Evolutionary conservation across 2,113 vertebrate species (phyloP).

Genomic region (Zosterops pallidus): DNA sequence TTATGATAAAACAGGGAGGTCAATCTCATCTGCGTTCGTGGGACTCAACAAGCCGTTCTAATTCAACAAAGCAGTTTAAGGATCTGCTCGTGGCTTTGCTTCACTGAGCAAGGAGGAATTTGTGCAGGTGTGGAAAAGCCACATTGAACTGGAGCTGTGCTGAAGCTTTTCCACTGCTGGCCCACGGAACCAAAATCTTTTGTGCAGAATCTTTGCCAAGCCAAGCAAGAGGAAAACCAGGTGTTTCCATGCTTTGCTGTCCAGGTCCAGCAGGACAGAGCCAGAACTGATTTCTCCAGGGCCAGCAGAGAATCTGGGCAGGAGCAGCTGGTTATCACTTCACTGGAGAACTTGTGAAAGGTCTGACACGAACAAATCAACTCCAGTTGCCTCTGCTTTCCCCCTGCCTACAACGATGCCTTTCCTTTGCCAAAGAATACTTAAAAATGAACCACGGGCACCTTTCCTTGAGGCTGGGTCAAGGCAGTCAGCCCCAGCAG

Average conservation of each 20-base stretch:
- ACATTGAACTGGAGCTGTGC: background rate
- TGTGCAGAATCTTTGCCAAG: background rate
- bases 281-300: background rate
- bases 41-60: conserved; percentile 1
- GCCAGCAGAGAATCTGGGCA: background rate
- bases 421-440: background rate
- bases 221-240: background rate
- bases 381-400: background rate
- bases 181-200: background rate
- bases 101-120: background rate
- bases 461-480: background rate
- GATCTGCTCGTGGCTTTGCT: background rate
- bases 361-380: background rate
- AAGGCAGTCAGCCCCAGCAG: background rate
- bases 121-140: background rate
- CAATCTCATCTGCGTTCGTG: conserved; percentile 24
- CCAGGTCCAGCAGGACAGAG: background rate
- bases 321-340: background rate
- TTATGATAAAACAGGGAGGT: conserved; percentile 3
- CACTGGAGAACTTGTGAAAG: background rate
- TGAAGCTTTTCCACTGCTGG: background rate
- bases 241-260: background rate
- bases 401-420: background rate
- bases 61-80: conserved; percentile 8
- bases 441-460: background rate